phyloP scores from a whole-genome alignment of 2,797 vertebrate species.

The Acomys russatus region DNA sequence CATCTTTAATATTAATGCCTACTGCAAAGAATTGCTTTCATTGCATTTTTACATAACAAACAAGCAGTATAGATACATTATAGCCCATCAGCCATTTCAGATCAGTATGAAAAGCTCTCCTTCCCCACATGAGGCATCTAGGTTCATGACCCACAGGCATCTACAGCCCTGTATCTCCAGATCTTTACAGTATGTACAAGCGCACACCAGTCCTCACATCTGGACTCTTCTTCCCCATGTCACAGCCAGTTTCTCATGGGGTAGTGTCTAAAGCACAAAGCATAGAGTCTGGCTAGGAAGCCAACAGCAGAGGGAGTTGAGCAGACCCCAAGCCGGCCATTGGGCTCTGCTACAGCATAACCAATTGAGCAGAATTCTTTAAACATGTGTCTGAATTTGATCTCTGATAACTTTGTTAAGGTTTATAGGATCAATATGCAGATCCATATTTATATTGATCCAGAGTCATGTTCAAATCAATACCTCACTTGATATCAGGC shows the following conservation, averaged over 20 bases:
- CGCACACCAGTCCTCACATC: not conserved
- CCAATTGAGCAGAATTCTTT: not conserved
- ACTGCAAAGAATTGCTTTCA: not conserved
- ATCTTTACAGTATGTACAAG: not conserved
- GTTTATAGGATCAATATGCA: not conserved
- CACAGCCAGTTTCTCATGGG: not conserved
- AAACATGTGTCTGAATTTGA: not conserved
- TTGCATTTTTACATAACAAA: not conserved
- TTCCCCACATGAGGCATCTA: not conserved
- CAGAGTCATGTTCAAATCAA: not conserved
- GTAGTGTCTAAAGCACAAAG: no score
- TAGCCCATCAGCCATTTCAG: accelerated
- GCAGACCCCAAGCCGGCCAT: no score
- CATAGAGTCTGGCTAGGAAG: not conserved
- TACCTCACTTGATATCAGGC: not conserved
- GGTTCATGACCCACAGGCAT: no score
- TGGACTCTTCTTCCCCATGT: not conserved
- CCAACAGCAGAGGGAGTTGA: no score
- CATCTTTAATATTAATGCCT: no score
- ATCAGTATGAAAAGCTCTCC: no score
- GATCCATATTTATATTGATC: not conserved
- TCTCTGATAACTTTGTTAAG: not conserved
- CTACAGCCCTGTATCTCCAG: not conserved
- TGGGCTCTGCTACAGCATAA: not conserved
- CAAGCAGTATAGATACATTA: not conserved